These are phyloP conservation scores for Mallotus villosus DNA, from an alignment of 2,797 vertebrate species.

Conservation along the genomic window DNA sequence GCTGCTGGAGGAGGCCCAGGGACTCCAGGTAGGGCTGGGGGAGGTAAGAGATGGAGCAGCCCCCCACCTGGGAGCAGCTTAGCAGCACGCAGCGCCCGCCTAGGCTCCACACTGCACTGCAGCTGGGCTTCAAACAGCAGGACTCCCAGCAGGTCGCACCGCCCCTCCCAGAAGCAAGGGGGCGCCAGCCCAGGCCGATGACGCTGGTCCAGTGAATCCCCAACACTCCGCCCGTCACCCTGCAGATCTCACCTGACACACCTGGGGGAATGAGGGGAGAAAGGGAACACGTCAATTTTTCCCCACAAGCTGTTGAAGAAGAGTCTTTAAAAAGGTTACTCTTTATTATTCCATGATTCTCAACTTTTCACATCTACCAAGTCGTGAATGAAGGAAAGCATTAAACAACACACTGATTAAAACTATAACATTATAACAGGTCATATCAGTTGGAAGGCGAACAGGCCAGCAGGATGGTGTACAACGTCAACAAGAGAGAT, in stretches of 20 bases:
- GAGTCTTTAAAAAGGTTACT: too few species aligned
- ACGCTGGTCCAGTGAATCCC: conserved; percentile 76
- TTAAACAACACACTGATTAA: conserved; percentile 62
- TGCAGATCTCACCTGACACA: conserved; percentile 66
- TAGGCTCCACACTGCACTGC: conserved; percentile 88
- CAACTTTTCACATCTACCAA: conserved; percentile 32
- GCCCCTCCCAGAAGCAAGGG: conserved; percentile 62
- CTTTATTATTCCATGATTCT: background rate
- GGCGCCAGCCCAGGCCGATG: conserved; percentile 70
- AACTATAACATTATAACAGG: conserved; percentile 18
- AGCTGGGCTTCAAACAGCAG: conserved; percentile 85
- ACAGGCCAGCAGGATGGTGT: background rate
- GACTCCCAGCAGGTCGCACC: conserved; percentile 75
- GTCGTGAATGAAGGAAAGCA: conserved; percentile 49
- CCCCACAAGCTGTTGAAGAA: too few species aligned
- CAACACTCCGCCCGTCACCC: conserved; percentile 73
- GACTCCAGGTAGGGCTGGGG: conserved; percentile 70
- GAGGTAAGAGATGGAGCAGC: conserved; percentile 73
- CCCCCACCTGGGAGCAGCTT: conserved; percentile 69
- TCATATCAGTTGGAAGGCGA: conserved; percentile 20
- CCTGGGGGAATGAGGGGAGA: conserved; percentile 37
- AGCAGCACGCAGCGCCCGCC: conserved; percentile 86
- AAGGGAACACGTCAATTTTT: background rate
- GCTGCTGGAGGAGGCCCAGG: conserved; percentile 74
- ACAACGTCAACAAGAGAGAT: background rate